phyloP scores from a whole-genome alignment of 2,113 vertebrate genomes.

The Eubucco bourcierii region DNA sequence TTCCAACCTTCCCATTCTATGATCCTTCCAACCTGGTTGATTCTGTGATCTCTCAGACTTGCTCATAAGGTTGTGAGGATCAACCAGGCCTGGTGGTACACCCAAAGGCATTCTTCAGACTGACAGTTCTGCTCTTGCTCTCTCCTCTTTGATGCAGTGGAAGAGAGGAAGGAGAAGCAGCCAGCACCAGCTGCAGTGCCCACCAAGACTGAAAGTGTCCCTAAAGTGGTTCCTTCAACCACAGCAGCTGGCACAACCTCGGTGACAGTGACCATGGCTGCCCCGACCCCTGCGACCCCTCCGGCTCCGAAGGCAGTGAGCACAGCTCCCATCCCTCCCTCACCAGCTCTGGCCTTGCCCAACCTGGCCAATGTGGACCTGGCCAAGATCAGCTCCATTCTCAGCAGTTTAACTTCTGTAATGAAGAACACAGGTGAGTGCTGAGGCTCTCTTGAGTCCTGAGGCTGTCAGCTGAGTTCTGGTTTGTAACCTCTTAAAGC shows the following conservation, averaged over 20 bases:
- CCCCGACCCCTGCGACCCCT: constrained; percentile 12
- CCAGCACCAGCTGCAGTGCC: constrained; percentile 43
- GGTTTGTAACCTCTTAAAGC: background rate
- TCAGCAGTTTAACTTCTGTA: constrained; percentile 91
- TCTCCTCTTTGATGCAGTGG: constrained; percentile 65
- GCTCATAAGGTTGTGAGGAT: rapidly evolving
- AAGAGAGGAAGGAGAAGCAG: constrained; percentile 84
- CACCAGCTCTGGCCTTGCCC: constrained; percentile 74
- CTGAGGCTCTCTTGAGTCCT: rapidly evolving
- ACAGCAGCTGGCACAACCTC: background rate
- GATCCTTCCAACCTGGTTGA: too few relatives aligned
- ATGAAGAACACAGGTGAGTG: constrained; percentile 95
- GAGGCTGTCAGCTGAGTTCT: background rate
- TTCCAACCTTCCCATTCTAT: too few relatives aligned
- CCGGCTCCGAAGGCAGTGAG: constrained; percentile 49
- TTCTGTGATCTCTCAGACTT: background rate
- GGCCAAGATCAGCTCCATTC: constrained; percentile 98
- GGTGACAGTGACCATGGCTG: rapidly evolving
- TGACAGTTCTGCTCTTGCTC: background rate
- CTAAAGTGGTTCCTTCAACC: constrained; percentile 9
- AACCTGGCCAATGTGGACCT: constrained; percentile 96
- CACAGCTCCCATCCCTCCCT: constrained; percentile 7
- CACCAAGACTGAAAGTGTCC: constrained; percentile 32
- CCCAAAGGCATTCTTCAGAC: rapidly evolving
- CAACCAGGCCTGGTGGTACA: background rate